Percentiles rank a stretch among this genome's conserved stretches.
Conservation (phyloP, 2,797 vertebrate species). For the Epinephelus awoara region DNA sequence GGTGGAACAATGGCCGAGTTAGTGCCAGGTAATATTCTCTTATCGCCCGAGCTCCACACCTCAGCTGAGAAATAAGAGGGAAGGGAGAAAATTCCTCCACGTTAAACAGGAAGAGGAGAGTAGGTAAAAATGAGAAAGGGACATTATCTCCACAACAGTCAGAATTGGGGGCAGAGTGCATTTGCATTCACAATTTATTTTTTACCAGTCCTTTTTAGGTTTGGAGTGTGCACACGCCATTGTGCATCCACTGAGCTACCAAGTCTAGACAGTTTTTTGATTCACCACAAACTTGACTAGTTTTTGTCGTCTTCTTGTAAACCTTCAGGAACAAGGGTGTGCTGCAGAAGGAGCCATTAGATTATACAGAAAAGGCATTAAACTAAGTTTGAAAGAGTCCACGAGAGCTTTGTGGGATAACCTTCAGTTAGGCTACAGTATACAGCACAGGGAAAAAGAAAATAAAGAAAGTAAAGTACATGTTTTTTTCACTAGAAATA, state of each 20-base stretch:
- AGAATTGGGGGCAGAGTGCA: conserved; percentile 33
- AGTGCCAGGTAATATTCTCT: conserved; percentile 72
- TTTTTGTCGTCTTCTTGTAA: conserved; percentile 44
- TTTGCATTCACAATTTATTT: conserved; percentile 55
- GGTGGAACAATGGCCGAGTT: conserved; percentile 68
- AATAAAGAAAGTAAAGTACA: not conserved
- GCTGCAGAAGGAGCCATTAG: conserved; percentile 44
- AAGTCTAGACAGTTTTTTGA: conserved; percentile 33
- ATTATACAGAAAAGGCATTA: conserved; percentile 45
- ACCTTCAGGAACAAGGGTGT: conserved; percentile 29
- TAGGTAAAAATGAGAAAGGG: conserved; percentile 13
- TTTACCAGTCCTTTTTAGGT: conserved; percentile 42
- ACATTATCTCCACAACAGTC: conserved; percentile 51
- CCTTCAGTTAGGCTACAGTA: conserved; percentile 1
- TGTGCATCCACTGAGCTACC: not conserved
- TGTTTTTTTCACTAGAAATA: not conserved
- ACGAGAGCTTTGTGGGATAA: conserved; percentile 29
- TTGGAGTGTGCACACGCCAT: conserved; percentile 27
- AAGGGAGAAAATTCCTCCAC: conserved; percentile 29
- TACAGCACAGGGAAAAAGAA: not conserved
- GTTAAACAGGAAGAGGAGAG: conserved; percentile 13
- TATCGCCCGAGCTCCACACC: conserved; percentile 64
- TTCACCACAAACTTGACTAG: conserved; percentile 14
- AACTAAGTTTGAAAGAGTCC: conserved; percentile 34
- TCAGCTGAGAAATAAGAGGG: conserved; percentile 53